Conservation (phyloP, 2,113 vertebrate species). For the Elaphurus davidianus region DNA sequence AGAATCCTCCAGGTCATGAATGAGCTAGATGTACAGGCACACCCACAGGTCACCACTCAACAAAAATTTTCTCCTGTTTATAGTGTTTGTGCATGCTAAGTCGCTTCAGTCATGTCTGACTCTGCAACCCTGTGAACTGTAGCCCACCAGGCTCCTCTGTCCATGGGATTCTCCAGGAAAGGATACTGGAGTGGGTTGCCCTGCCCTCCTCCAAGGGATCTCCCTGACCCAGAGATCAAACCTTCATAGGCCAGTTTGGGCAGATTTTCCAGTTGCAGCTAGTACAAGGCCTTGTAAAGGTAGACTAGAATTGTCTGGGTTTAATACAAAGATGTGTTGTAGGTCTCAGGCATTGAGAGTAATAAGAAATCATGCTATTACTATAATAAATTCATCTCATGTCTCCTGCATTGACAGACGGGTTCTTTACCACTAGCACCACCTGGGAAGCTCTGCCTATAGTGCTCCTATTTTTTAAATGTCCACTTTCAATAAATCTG, state of each 20-base stretch:
- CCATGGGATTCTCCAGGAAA: background rate
- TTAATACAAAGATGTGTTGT: background rate
- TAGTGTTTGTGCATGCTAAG: background rate
- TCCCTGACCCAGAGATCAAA: background rate
- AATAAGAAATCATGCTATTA: background rate
- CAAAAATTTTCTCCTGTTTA: background rate
- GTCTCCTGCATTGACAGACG: background rate
- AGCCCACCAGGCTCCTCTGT: background rate
- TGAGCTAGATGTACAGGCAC: background rate
- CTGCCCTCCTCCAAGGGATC: background rate
- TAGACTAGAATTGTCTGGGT: background rate
- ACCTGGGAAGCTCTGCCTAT: background rate
- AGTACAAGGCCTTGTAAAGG: background rate
- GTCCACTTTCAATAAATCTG: background rate
- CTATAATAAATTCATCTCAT: background rate
- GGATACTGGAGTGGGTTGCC: background rate
- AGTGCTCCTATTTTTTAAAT: background rate
- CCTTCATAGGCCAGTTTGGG: background rate
- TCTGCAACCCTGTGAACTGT: background rate
- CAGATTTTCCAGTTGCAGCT: background rate
- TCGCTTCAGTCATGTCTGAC: background rate
- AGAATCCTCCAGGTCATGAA: background rate
- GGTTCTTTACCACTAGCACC: background rate
- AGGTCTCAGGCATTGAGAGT: background rate
- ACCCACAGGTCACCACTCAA: background rate